Conservation (phyloP, 2,888 invertebrate species). For the Escarpia spicata region DNA sequence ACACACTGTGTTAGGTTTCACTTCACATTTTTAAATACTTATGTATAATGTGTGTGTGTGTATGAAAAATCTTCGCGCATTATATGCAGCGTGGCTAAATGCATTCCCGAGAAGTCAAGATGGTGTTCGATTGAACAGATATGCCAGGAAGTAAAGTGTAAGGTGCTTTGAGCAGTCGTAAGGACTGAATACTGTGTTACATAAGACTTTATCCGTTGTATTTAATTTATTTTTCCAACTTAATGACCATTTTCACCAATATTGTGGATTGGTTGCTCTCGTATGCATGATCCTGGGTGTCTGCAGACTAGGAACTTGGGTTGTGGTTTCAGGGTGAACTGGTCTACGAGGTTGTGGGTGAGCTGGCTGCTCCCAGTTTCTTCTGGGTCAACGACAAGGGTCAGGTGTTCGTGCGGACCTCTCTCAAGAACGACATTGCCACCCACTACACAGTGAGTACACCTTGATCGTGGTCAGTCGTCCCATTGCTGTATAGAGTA, state of each 20-base stretch:
- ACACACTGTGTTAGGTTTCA: too few relatives aligned
- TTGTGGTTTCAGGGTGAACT: constrained; percentile 40
- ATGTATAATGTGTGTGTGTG: too few relatives aligned
- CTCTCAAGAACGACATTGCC: constrained; percentile 40
- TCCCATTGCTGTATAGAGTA: neutral
- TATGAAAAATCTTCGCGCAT: too few relatives aligned
- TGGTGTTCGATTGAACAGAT: too few relatives aligned
- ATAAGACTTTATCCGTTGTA: too few relatives aligned
- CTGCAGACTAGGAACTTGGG: neutral
- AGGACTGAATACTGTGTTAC: too few relatives aligned
- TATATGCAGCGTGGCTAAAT: too few relatives aligned
- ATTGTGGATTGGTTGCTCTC: neutral
- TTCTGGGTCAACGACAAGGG: constrained; percentile 40
- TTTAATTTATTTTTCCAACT: too few relatives aligned
- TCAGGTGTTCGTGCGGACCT: constrained; percentile 35
- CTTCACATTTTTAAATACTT: too few relatives aligned
- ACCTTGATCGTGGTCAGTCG: neutral
- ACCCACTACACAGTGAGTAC: constrained; percentile 37
- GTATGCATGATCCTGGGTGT: neutral
- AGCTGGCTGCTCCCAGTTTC: constrained; percentile 43
- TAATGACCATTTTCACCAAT: neutral
- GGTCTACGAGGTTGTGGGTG: constrained; percentile 43
- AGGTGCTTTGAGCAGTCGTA: too few relatives aligned
- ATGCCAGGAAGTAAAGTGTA: too few relatives aligned
- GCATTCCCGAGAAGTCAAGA: too few relatives aligned